Base-by-base conservation (phyloP, 2,113 vertebrate genomes). In the Enhydra lutris region DNA sequence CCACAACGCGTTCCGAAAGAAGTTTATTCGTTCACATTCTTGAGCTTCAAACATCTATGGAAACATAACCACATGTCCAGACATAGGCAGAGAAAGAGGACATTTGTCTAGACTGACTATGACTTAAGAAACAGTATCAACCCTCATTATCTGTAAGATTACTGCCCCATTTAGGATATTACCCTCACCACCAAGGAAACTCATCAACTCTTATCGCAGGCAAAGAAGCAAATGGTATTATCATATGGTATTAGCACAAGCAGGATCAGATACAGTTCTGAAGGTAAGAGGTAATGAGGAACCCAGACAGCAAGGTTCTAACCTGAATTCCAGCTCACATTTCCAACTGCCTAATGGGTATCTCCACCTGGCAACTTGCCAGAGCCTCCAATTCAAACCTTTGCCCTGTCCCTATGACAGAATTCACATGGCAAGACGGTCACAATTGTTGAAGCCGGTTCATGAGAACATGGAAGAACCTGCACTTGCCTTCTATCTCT, bases 1-100 rank as follows among this genome's bases (percentile, higher is more conserved):
- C 99, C 99, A 99, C n/a, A 99, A 73, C 0, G 99, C 97, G 1
- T 99, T 99, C 95, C 99, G 99, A 96, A 99, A 98, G 82, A 98
- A 99, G 98, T 96, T 99, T 97, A 99, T 99, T 42, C 99, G 98
- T 93, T 99, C 99, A 0, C 98, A 98, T 76, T 99, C 99, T 98
- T 99, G 99, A 82, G 98, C 99, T 97, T 99, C 99, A 94, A 99
- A 99, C 73, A 99, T 98, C 99, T 99, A 96, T 7, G 98, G 96
- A 0, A 5, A 97, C 39, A 97, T 12, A 95, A 47, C 11, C n/a
- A 18, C 21, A 6, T 55, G 57, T 85, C 42, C 18, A 83, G 21
- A 42, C 6, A 42, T 20, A 69, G 14, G 9, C 13, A 94, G 67
- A 89, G 50, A 95, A 91, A 97, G 24, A 0, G 0, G 1, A 11